These are phyloP conservation scores for Tonatia bakeri DNA, from an alignment of 2,113 vertebrate genomes.

Conservation along the genomic window DNA sequence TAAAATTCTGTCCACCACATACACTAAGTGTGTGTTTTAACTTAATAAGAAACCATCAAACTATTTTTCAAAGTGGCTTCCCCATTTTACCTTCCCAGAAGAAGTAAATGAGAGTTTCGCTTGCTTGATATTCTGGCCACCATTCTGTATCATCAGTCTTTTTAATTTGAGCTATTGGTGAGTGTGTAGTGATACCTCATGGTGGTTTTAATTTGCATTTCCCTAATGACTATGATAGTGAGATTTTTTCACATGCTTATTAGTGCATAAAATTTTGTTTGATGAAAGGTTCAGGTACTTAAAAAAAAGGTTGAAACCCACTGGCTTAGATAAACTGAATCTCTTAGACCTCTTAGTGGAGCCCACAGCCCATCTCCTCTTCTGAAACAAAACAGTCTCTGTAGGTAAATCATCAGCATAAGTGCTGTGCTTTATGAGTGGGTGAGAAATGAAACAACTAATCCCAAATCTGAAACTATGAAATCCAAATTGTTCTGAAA, in stretches of 20 bases:
- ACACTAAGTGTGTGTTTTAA: background rate
- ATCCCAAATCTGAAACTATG: conserved; percentile 17
- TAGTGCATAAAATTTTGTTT: background rate
- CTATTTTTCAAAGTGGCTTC: background rate
- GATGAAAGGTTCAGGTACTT: background rate
- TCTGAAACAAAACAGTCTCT: background rate
- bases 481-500: conserved; percentile 4
- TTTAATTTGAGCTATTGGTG: background rate
- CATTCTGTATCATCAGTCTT: background rate
- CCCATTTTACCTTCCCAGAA: background rate
- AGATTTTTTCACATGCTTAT: conserved; percentile 10
- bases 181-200: background rate
- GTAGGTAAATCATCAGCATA: background rate
- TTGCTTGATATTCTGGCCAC: background rate
- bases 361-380: background rate
- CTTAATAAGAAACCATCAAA: background rate
- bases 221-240: background rate
- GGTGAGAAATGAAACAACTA: background rate
- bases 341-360: background rate
- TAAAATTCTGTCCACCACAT: background rate
- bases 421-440: background rate
- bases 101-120: background rate
- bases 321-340: conserved; percentile 24
- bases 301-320: background rate
- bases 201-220: conserved; percentile 30